Evolutionary conservation across 2,113 vertebrate species (phyloP), one percentile per base, ranked within the genome.

Genomic region (Myotis brandtii): DNA sequence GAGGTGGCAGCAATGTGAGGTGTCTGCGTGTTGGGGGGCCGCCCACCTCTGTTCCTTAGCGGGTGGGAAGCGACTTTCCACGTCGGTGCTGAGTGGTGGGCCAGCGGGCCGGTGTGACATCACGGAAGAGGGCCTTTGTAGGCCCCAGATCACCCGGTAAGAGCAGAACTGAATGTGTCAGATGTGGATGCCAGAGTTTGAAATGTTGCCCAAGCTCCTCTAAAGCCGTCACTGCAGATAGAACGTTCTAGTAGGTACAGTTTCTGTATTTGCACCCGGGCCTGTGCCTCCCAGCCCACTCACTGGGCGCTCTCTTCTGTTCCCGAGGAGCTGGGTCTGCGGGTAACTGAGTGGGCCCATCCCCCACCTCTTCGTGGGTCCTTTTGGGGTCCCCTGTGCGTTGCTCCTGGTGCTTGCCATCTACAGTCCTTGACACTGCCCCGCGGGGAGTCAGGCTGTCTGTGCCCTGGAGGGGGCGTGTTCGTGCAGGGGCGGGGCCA

Each of bases 111-210:
- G 1, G 79, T 37, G 9, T 18, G 2, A 69, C 23, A 62, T 43
- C 69, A 46, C 5, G 2, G n/a, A 81, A 56, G 13, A 32, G 30
- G 56, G 52, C 93, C 96, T 82, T 80, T 54, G 66, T 72, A 43
- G 75, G 86, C 86, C 91, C 69, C 69, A 79, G 88, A 80, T 91
- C 81, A 89, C 91, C 67, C 59, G 86, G 92, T 96, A 77, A 90
- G 86, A 84, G 70, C 70, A 93, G 89, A 94, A 97, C 66, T 76
- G 93, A 94, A 62, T 91, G 50, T 91, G 95, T 95, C 95, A 86
- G 75, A 87, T 86, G 82, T 86, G 37, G 89, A 96, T 80, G 43
- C 93, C 54, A 14, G 76, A 84, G 64, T 91, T 75, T 82, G 94
- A 96, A 94, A 94, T 93, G 95, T 48, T 90, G 70, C 94, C 85